phyloP scores from a whole-genome alignment of 2,888 invertebrate genomes.

The Pediacus dermestoides region DNA sequence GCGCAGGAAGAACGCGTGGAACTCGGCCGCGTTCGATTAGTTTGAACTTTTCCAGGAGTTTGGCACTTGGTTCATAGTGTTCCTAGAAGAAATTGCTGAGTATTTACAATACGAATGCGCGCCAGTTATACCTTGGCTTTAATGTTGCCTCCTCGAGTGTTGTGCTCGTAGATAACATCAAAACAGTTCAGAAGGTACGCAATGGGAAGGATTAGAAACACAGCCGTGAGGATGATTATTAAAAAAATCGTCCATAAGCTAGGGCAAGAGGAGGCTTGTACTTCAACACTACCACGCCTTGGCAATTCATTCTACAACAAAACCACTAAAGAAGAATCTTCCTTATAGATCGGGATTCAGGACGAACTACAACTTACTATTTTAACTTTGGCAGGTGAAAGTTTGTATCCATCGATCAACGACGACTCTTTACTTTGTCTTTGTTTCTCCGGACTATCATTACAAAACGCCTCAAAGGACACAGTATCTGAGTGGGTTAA shows the following conservation, averaged over 20 bases:
- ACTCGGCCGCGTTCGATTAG: neutral
- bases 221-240: conserved; percentile 43
- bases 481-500: conserved; percentile 47
- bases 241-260: conserved; percentile 43
- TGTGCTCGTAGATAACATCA: conserved; percentile 39
- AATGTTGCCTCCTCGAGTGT: too few species aligned
- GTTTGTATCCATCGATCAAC: conserved; percentile 48
- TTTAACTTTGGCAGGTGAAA: conserved; percentile 39
- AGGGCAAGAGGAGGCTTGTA: conserved; percentile 38
- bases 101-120: too few species aligned
- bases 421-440: conserved; percentile 54
- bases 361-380: conserved; percentile 14
- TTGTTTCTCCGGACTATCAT: conserved; percentile 50
- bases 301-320: too few species aligned
- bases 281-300: too few species aligned
- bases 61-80: conserved; percentile 36
- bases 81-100: conserved; percentile 30
- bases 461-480: conserved; percentile 60
- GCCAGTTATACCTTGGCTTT: too few species aligned
- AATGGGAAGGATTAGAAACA: conserved; percentile 48
- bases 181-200: conserved; percentile 49
- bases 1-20: conserved; percentile 36
- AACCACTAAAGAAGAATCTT: too few species aligned
- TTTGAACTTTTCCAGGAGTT: conserved; percentile 28
- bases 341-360: too few species aligned